Evolutionary conservation across 2,113 vertebrate species (phyloP).

Genomic region (Eira barbara): DNA sequence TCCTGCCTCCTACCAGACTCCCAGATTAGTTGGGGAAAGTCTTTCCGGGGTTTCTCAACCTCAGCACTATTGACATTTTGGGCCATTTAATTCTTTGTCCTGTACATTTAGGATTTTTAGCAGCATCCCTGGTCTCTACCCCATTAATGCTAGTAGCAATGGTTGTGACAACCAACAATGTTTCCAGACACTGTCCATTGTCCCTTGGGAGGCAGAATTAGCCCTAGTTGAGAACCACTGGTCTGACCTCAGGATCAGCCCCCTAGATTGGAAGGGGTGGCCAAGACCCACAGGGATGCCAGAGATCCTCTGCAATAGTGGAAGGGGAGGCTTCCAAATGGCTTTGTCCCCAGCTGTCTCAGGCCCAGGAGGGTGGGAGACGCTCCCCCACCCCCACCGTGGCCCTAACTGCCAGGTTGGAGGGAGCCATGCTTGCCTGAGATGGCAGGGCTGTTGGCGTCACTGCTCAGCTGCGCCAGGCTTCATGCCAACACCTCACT

Average conservation of each 20-base stretch:
- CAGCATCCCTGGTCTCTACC: not conserved
- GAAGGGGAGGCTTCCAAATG: not conserved
- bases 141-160: not conserved
- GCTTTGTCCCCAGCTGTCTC: not conserved
- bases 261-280: not conserved
- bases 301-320: not conserved
- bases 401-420: constrained; percentile 27
- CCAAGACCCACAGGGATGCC: not conserved
- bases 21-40: not conserved
- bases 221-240: not conserved
- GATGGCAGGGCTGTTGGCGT: constrained; percentile 43
- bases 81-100: constrained; percentile 2
- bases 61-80: not conserved
- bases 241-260: not conserved
- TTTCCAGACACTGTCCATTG: not conserved
- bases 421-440: constrained; percentile 35
- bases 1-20: not conserved
- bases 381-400: accelerated
- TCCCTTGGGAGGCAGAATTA: not conserved
- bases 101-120: not conserved
- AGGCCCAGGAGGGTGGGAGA: not conserved
- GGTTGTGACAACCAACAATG: constrained; percentile 16
- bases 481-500: constrained; percentile 49
- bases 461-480: constrained; percentile 60
- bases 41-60: not conserved